Percentiles rank a stretch among this genome's conserved stretches.
These are phyloP conservation scores for Hemicordylus capensis DNA, from an alignment of 2,113 vertebrate genomes.

Conservation along the genomic window DNA sequence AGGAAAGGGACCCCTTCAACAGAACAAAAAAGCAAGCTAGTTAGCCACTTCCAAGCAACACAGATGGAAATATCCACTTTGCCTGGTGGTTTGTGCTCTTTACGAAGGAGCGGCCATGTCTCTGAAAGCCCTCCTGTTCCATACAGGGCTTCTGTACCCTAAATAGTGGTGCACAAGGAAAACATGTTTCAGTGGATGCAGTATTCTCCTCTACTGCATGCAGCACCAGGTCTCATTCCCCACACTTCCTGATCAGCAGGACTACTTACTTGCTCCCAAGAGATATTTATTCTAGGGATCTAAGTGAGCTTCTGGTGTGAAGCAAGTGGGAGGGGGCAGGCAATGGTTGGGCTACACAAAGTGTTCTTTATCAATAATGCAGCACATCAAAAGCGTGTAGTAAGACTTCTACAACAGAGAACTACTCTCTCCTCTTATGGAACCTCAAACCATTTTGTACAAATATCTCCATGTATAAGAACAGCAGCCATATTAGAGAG, in stretches of 20 bases:
- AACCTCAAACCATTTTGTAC: background rate
- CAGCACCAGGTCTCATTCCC: background rate
- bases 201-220: background rate
- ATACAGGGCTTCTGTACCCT: background rate
- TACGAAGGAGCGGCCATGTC: background rate
- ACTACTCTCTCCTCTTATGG: no score
- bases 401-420: background rate
- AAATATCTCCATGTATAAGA: conserved; percentile 19
- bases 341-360: background rate
- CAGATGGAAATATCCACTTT: no score
- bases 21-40: no score
- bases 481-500: conserved; percentile 24
- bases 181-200: background rate
- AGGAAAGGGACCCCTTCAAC: background rate
- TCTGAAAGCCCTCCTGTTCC: background rate
- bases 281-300: background rate
- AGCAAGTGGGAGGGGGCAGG: background rate
- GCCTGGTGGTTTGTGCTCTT: background rate
- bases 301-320: background rate
- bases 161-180: background rate
- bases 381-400: background rate
- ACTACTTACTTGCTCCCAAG: background rate
- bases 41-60: no score
- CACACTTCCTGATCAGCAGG: background rate
- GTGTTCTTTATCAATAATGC: background rate